Evolutionary conservation across 2,113 vertebrate species (phyloP).

Genomic region (Sigmodon hispidus): DNA sequence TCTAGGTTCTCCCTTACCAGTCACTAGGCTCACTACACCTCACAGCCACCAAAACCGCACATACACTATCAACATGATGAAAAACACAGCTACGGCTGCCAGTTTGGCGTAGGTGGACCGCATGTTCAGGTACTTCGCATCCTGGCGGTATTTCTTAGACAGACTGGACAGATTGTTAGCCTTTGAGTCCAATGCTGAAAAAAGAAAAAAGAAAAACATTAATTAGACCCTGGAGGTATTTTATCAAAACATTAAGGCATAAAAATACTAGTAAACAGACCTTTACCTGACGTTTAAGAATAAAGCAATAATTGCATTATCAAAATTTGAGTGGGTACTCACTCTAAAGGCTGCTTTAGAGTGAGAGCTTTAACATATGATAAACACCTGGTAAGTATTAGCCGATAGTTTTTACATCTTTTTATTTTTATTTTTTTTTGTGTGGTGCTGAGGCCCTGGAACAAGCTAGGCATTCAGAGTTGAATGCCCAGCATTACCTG

Average conservation of each 20-base stretch:
- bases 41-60: conserved; percentile 99
- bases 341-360: neutral
- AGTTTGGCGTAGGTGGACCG: conserved; percentile 99
- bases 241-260: conserved; percentile 27
- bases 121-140: conserved; percentile 99
- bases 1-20: conserved; percentile 77
- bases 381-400: neutral
- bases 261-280: conserved; percentile 42
- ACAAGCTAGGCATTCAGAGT: neutral
- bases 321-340: neutral
- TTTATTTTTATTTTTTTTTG: no score
- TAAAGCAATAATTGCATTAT: neutral
- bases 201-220: conserved; percentile 57
- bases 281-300: neutral
- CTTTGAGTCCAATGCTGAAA: conserved; percentile 97
- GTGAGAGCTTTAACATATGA: neutral
- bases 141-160: conserved; percentile 99
- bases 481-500: neutral
- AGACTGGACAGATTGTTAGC: conserved; percentile 97
- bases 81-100: conserved; percentile 95
- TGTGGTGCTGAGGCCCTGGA: neutral
- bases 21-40: conserved; percentile 70
- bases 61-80: conserved; percentile 99
- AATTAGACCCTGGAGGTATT: conserved; percentile 42
- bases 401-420: neutral